Evolutionary conservation across 2,888 invertebrate genomes (phyloP), one percentile per base, ranked within the genome.

Genomic region (Onthophagus sagittarius): DNA sequence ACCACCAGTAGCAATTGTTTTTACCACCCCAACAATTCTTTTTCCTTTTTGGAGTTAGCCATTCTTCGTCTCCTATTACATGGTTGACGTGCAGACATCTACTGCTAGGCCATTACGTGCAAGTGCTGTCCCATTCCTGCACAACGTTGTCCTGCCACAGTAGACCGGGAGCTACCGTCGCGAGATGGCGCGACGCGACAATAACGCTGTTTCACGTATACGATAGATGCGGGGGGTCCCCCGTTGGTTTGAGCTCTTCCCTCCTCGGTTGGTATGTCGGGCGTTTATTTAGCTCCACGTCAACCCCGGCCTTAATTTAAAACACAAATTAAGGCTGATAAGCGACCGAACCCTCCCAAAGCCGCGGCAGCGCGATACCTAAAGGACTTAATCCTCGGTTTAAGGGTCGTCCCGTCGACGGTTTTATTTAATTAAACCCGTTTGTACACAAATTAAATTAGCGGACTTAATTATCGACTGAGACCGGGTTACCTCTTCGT

Each of bases 301-400:
- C 79, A 77, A 32, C 67, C 39, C 39, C 6, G 23, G 75, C 63
- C 76, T 79, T 80, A 81, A 81, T 81, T 82, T 81, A 80, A 82
- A 81, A 81, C 81, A 81, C 81, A 82, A 82, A 82, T 82, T 81
- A 80, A 80, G 78, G 76, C 77, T 77, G 79, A 80, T 80, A 80
- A 80, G 79, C 77, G 75, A 77, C 77, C 77, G 77, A 77, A 76
- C 75, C 39, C 39, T 53, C 39, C 39, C 39, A 7, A 11, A 11
- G 80, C 76, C 77, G 77, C 75, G 79, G 79, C 80, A 79, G 79
- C 80, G 79, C 80, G 79, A 76, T 76, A 77, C 77, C 77, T 81
- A 82, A 23, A 81, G 80, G 76, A 81, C 82, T 82, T 79, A 82
- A 82, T 82, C 81, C 80, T 77, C 76, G 78, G 79, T 81, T 81